These are phyloP conservation scores for Oxyruncus cristatus DNA, from an alignment of 2,113 vertebrate species.

Conservation along the genomic window DNA sequence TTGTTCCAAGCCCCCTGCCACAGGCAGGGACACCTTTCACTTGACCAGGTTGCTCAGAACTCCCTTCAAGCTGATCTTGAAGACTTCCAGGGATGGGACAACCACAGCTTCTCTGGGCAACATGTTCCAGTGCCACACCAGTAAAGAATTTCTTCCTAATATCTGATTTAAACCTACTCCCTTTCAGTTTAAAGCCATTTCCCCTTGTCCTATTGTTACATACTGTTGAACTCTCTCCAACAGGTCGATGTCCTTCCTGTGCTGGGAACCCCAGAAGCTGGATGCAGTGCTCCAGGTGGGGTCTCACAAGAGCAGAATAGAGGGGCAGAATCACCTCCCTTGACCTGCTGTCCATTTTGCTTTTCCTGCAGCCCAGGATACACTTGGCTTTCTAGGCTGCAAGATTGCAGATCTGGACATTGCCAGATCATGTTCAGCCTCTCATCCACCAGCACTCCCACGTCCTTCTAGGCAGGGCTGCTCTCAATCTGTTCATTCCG, in stretches of 20 bases:
- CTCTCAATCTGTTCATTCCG: background rate
- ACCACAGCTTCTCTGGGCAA: background rate
- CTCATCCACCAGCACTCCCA: background rate
- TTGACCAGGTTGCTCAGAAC: background rate
- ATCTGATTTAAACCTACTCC: background rate
- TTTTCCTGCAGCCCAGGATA: background rate
- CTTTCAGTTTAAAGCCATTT: background rate
- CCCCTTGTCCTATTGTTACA: background rate
- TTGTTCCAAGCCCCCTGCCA: background rate
- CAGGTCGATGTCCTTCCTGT: background rate
- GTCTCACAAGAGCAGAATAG: background rate
- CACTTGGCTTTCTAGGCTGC: background rate
- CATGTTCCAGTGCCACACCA: background rate
- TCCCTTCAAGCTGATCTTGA: background rate
- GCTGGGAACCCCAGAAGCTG: background rate
- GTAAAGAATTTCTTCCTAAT: background rate
- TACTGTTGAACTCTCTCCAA: background rate
- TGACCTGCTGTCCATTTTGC: accelerated
- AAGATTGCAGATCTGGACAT: background rate
- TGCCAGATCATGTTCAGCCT: background rate
- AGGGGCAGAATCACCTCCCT: background rate
- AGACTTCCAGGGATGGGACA: background rate
- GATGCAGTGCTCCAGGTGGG: background rate
- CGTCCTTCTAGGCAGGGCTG: accelerated
- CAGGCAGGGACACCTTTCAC: background rate